Evolutionary conservation across 2,888 invertebrate genomes (phyloP).

Genomic region (Amblyjoppa proteus): DNA sequence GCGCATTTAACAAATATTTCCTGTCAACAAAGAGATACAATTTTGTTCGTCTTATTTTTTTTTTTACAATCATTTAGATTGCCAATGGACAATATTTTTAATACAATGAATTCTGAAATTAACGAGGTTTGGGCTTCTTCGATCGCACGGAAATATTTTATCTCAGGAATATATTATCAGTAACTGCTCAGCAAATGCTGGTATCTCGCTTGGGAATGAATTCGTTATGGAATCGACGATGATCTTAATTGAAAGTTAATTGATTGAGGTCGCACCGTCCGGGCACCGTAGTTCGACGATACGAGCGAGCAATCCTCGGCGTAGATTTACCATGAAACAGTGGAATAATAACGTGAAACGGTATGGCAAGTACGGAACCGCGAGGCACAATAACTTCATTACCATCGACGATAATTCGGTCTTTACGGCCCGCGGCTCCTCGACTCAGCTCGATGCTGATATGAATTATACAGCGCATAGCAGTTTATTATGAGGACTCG

Average conservation of each 20-base stretch:
- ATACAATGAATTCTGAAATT: too few species aligned
- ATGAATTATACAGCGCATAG: neutral
- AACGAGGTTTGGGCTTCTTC: too few species aligned
- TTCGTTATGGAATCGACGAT: constrained; percentile 54
- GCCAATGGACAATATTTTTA: too few species aligned
- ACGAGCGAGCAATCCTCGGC: neutral
- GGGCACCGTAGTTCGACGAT: neutral
- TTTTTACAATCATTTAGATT: too few species aligned
- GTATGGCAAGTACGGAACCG: constrained; percentile 39
- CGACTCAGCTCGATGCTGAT: neutral
- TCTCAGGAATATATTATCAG: neutral
- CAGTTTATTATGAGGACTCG: neutral
- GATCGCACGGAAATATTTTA: neutral
- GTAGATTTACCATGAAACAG: constrained; percentile 70
- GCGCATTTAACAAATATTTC: neutral
- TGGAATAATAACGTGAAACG: constrained; percentile 20
- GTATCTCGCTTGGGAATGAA: constrained; percentile 65
- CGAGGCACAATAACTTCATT: constrained; percentile 47
- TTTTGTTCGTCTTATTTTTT: too few species aligned
- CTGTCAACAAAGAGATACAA: too few species aligned
- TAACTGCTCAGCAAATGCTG: neutral
- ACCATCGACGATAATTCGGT: constrained; percentile 51
- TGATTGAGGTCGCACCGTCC: constrained; percentile 57
- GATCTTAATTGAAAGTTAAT: constrained; percentile 75
- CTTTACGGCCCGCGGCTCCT: constrained; percentile 21